Conservation (phyloP, 2,797 vertebrate genomes). For the Amblyraja radiata region DNA sequence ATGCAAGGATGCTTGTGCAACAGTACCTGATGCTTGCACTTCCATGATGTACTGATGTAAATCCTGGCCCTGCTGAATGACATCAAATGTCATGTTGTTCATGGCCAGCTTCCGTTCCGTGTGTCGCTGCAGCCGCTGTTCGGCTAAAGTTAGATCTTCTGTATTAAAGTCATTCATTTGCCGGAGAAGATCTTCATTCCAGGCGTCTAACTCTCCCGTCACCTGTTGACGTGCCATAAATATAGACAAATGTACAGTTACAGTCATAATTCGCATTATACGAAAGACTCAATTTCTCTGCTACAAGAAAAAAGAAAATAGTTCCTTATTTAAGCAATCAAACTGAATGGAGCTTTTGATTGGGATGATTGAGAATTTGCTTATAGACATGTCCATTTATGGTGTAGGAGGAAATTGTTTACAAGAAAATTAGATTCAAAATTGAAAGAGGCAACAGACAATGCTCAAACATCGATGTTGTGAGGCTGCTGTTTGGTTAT, state of each 20-base stretch:
- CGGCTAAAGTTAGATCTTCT: slow-evolving; percentile 80
- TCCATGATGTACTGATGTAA: slow-evolving; percentile 97
- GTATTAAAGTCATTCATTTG: slow-evolving; percentile 81
- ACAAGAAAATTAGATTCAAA: background rate
- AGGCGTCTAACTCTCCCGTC: slow-evolving; percentile 85
- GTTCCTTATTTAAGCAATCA: background rate
- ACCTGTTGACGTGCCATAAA: slow-evolving; percentile 58
- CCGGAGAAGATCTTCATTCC: slow-evolving; percentile 89
- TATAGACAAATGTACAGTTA: background rate
- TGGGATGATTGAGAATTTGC: background rate
- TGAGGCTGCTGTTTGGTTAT: background rate
- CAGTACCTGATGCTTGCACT: slow-evolving; percentile 86
- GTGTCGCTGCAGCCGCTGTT: slow-evolving; percentile 85
- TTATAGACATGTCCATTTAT: background rate
- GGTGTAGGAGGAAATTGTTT: background rate
- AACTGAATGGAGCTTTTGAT: background rate
- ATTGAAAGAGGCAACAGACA: background rate
- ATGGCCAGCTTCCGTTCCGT: slow-evolving; percentile 83
- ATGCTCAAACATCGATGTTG: background rate
- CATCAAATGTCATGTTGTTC: slow-evolving; percentile 95
- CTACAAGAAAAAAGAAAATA: background rate
- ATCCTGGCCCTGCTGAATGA: slow-evolving; percentile 92
- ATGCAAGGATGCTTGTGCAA: background rate
- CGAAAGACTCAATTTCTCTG: background rate
- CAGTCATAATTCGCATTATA: background rate